Conservation (phyloP, 2,888 invertebrate species). For the Eurytoma californica region DNA sequence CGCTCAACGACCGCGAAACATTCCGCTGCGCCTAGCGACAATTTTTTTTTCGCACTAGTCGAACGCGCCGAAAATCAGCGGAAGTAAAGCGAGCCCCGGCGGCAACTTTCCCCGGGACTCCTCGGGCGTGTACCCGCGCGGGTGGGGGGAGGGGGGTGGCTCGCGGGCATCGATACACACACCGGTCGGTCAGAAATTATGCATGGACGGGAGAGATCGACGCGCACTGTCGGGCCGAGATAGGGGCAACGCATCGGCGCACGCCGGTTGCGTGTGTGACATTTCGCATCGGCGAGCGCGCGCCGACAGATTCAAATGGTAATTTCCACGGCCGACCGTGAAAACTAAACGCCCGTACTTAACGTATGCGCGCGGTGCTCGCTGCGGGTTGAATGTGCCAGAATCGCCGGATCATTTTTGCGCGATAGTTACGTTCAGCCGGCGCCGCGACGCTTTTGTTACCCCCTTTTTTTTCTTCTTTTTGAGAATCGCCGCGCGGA, state of each 20-base stretch:
- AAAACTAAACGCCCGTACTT: slow-evolving; percentile 36
- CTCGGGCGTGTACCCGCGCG: neutral
- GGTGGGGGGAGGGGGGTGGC: neutral
- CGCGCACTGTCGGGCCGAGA: slow-evolving; percentile 23
- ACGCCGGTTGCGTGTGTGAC: slow-evolving; percentile 1
- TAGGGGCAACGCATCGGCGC: slow-evolving; percentile 41
- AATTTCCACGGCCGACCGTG: slow-evolving; percentile 54
- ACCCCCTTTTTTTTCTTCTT: slow-evolving; percentile 8
- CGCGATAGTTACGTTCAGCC: neutral
- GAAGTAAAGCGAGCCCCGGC: neutral
- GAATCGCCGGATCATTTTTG: slow-evolving; percentile 3
- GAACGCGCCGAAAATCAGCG: neutral
- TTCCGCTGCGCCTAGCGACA: neutral
- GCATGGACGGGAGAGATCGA: slow-evolving; percentile 36
- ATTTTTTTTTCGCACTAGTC: neutral
- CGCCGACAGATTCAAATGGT: slow-evolving; percentile 51
- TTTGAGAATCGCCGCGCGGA: too few species aligned
- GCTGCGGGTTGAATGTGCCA: slow-evolving; percentile 9
- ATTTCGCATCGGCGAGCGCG: slow-evolving; percentile 32
- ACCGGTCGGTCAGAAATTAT: slow-evolving; percentile 33
- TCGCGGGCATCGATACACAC: neutral
- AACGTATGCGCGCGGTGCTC: neutral
- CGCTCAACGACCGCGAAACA: neutral
- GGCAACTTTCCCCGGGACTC: neutral
- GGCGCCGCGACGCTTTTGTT: neutral